phyloP scores from a whole-genome alignment of 2,888 invertebrate genomes.

The Drosophila pseudotakahashii region DNA sequence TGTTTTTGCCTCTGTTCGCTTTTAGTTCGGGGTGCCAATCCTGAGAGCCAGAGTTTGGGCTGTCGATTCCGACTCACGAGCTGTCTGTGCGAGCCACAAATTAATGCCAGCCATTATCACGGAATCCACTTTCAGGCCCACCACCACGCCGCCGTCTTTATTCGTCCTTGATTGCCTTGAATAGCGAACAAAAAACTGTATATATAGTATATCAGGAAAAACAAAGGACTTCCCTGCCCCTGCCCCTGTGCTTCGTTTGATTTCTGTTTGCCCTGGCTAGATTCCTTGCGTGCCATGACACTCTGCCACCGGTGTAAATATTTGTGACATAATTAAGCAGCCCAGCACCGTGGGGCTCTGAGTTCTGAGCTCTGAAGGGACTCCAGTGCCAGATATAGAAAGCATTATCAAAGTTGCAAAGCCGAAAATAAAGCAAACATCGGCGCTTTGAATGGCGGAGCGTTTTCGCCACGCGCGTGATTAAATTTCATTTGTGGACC shows the following conservation, averaged over 20 bases:
- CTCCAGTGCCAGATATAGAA: neutral
- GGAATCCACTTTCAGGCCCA: conserved; percentile 61
- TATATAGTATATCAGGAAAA: conserved; percentile 6
- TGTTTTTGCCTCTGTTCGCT: neutral
- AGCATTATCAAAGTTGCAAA: conserved; percentile 67
- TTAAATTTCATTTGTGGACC: conserved; percentile 78
- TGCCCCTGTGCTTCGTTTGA: conserved; percentile 56
- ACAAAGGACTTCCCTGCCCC: conserved; percentile 17
- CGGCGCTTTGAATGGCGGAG: conserved; percentile 45
- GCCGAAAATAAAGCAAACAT: conserved; percentile 73
- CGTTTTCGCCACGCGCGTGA: conserved; percentile 65
- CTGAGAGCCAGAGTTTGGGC: neutral
- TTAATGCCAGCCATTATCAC: conserved; percentile 72
- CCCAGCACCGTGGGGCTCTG: conserved; percentile 47
- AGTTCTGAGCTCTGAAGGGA: neutral
- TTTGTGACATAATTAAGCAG: conserved; percentile 78
- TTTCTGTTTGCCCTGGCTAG: conserved; percentile 60
- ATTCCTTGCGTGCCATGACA: conserved; percentile 72
- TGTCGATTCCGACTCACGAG: conserved; percentile 33
- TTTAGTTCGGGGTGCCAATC: conserved; percentile 16
- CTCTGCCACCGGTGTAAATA: conserved; percentile 75
- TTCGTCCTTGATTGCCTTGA: conserved; percentile 67
- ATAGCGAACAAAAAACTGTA: conserved; percentile 7
- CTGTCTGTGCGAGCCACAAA: conserved; percentile 53
- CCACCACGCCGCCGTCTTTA: conserved; percentile 42